Base-by-base conservation (phyloP, 1,140 invertebrate genomes). In the Yoshiicerus persimilis region DNA sequence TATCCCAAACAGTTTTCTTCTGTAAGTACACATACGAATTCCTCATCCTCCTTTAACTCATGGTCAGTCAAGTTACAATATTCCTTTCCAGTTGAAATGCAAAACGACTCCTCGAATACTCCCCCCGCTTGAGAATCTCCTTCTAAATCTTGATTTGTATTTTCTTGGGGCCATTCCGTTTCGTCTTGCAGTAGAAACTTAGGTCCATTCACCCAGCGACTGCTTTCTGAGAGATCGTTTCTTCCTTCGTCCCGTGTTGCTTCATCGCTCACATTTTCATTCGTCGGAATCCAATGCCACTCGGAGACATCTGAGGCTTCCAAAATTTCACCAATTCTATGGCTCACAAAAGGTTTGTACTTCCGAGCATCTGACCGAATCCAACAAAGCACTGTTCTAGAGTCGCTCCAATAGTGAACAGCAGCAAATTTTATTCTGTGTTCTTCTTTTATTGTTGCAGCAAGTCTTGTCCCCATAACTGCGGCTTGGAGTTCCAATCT, bases 321-420 rank as follows among this genome's bases (percentile, higher is more conserved):
- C 36, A 87, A 86, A n/a, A 92, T 91, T 77, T 91, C 91, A 23
- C 87, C 84, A 4, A 92, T 87, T 4, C 91, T n/a, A 41, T 91
- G 87, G 11, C 47, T 84, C 1, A 91, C 90, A 30, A 89, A 91
- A 34, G 27, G 41, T 56, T 90, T 90, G 27, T 86, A 91, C 4
- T 34, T 0, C 16, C 66, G 16, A 36, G 80, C 23, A 4, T 87
- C 87, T 13, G 86, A 77, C 83, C 64, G 20, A n/a, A 89, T 38
- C 89, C 89, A 89, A 10, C 27, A 86, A 11, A 88, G 39, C 0
- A 88, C 84, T n/a, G 56, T 87, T 16, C 23, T 64, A 0, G 47
- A 75, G 62, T 91, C 91, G 1, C 84, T 88, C 88, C 88, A 91
- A 32, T 83, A 90, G 23, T 66, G 20, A 8, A 25, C 34, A 25